These are phyloP conservation scores for Actinernus sp. DNA, from an alignment of 92 coral and sea anemone species.

Conservation along the genomic window DNA sequence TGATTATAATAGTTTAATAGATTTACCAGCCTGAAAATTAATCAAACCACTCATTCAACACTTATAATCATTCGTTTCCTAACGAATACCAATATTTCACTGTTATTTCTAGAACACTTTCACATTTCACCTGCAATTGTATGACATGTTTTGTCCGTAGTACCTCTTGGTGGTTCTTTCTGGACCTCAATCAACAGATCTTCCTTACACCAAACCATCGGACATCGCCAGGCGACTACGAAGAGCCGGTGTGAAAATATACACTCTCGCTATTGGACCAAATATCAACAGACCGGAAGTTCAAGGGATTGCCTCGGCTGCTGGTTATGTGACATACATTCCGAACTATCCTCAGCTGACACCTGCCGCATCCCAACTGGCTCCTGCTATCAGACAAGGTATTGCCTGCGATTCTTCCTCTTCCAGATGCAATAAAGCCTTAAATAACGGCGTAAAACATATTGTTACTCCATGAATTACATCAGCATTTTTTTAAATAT, in stretches of 20 bases:
- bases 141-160: background rate
- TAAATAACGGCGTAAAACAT: no score
- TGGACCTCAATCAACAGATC: conserved; percentile 43
- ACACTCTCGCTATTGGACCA: conserved; percentile 13
- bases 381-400: conserved; percentile 13
- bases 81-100: no score
- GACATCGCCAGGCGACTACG: conserved; percentile 22
- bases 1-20: no score
- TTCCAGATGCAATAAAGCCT: no score
- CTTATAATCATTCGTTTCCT: no score
- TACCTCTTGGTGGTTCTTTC: conserved; percentile 27
- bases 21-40: no score
- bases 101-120: no score
- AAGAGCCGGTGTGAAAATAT: conserved; percentile 17
- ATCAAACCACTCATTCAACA: no score
- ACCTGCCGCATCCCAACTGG: conserved; percentile 6
- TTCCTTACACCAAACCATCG: conserved; percentile 37
- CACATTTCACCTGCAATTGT: background rate
- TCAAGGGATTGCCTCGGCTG: background rate
- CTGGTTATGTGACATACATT: conserved; percentile 16
- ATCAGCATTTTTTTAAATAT: no score
- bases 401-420: no score
- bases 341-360: conserved; percentile 12
- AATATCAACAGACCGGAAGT: conserved; percentile 15
- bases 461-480: no score